Conservation (phyloP, 2,113 vertebrate genomes). For the Glaucidium brasilianum region DNA sequence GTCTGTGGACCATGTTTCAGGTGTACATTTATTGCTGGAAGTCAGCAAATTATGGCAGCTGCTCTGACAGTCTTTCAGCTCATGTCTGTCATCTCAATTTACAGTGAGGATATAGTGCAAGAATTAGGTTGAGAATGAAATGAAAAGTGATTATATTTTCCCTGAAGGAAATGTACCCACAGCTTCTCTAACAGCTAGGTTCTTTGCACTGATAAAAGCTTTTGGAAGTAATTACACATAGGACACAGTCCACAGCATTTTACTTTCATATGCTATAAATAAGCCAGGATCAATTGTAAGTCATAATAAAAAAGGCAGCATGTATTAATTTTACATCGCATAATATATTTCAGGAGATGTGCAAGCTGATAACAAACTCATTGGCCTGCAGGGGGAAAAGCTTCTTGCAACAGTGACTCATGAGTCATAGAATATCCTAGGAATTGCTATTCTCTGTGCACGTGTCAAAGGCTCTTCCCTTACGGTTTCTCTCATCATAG, state of each 20-base stretch:
- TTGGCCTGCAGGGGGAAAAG: not conserved
- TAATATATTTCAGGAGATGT: slow-evolving; percentile 16
- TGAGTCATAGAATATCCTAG: not conserved
- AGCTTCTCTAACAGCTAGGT: slow-evolving; percentile 63
- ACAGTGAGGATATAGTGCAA: slow-evolving; percentile 30
- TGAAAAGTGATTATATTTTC: slow-evolving; percentile 64
- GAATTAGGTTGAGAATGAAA: slow-evolving; percentile 51
- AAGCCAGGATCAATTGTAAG: slow-evolving; percentile 61
- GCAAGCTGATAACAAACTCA: slow-evolving; percentile 24
- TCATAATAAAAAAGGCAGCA: slow-evolving; percentile 56
- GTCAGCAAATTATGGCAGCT: slow-evolving; percentile 11
- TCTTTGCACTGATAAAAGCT: slow-evolving; percentile 26
- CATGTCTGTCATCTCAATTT: slow-evolving; percentile 50
- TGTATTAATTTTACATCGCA: slow-evolving; percentile 41
- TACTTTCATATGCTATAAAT: slow-evolving; percentile 61
- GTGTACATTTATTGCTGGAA: slow-evolving; percentile 6
- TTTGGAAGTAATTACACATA: slow-evolving; percentile 69
- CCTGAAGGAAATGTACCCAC: slow-evolving; percentile 48
- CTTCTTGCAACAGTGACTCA: not conserved
- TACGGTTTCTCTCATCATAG: not conserved
- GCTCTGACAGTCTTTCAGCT: not conserved
- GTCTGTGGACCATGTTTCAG: not conserved
- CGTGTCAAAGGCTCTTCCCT: not conserved
- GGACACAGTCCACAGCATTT: slow-evolving; percentile 60
- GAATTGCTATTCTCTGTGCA: not conserved